Base-by-base conservation (phyloP, 2,113 vertebrate genomes). In the Hylia prasina region DNA sequence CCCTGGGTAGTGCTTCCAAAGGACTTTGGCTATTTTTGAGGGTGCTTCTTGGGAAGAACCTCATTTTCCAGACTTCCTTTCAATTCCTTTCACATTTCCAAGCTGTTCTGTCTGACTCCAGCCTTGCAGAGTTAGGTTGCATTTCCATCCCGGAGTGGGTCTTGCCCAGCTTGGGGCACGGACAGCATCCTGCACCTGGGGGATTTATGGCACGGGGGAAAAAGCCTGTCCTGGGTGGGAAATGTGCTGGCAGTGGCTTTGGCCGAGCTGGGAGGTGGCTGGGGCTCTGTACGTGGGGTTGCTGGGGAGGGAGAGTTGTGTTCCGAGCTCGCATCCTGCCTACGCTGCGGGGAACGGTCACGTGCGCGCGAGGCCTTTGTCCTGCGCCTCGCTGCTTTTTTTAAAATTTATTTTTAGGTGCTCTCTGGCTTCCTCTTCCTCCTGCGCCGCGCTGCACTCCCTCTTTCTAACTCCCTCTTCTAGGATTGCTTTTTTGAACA, bases 401-500 rank as follows among this genome's bases (percentile, higher is more conserved):
- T 82, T 39, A 79, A 85, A 13, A 48, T 10, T 87, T 97, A 97
- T 97, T 97, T 97, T 97, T 97, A 97, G 96, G 94, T 95, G 78
- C 90, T 91, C 71, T 69, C 82, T 68, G 90, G 92, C 96, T 97
- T 97, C 96, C 96, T 96, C 95, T 97, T 97, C 95, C 95, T 94
- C 92, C 78, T 56, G 78, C 14, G 2, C 73, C 3, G 45, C 5
- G 2, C 92, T 77, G 88, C 83, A 1, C 94, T 96, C 81, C 91
- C 45, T 87, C 78, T 71, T 93, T 96, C 85, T 22, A 87, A 25
- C 87, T 90, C 92, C 94, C 93, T 93, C 87, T 90, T 94, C 85
- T 57, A 94, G 92, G 95, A 95, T 82, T 64, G 93, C 84, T 71
- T 65, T 69, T 30, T 60, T 64, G 87, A 82, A 6, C 92, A 42